Evolutionary conservation across 2,888 invertebrate genomes (phyloP).

Genomic region (Leistus spinibarbis): DNA sequence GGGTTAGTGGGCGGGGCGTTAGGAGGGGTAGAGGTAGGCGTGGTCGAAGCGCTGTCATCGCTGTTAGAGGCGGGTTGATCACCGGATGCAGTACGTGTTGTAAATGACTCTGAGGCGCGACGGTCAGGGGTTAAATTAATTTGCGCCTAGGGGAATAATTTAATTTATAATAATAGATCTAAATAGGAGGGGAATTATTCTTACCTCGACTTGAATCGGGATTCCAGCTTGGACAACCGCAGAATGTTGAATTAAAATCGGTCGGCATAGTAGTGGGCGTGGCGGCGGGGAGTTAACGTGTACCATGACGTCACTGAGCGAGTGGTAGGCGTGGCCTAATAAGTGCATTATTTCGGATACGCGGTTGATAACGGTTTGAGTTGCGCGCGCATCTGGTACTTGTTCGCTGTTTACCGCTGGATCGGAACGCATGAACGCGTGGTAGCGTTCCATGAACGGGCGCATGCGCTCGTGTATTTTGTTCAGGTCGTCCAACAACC

Average conservation of each 20-base stretch:
- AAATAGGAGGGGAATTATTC: conserved; percentile 1
- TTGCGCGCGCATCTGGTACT: conserved; percentile 58
- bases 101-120: conserved; percentile 39
- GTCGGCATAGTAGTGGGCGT: conserved; percentile 71
- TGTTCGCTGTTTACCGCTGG: conserved; percentile 58
- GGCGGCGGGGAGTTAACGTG: conserved; percentile 72
- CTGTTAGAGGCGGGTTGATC: conserved; percentile 36
- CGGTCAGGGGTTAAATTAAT: conserved; percentile 50
- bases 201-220: conserved; percentile 67
- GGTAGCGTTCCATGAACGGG: conserved; percentile 70
- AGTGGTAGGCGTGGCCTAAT: conserved; percentile 87
- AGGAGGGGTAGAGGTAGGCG: conserved; percentile 41
- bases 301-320: conserved; percentile 83
- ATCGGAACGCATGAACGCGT: conserved; percentile 66
- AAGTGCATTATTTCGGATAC: conserved; percentile 84
- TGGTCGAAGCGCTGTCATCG: conserved; percentile 38
- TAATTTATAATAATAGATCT: not conserved
- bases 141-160: conserved; percentile 46
- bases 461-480: conserved; percentile 65
- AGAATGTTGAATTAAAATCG: conserved; percentile 72
- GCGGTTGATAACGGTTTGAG: conserved; percentile 73
- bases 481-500: conserved; percentile 61
- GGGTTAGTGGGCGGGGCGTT: not conserved
- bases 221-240: conserved; percentile 69
- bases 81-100: conserved; percentile 30